Conservation (phyloP, 2,888 invertebrate species). For the Callimorpha dominula region DNA sequence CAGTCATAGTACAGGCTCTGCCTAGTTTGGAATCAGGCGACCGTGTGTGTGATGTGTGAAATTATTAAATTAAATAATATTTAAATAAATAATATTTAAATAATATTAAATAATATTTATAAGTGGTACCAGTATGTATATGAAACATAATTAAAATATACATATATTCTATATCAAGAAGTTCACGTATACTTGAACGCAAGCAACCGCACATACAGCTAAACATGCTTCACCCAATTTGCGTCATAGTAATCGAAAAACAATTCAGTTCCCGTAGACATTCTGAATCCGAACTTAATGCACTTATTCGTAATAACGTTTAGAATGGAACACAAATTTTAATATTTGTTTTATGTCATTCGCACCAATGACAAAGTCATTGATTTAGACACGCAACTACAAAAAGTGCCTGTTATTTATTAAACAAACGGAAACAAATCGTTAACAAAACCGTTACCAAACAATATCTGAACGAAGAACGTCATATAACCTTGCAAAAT, state of each 20-base stretch:
- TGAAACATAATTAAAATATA: too few species aligned
- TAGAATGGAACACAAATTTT: background rate
- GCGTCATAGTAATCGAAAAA: background rate
- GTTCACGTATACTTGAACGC: too few species aligned
- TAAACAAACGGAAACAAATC: slow-evolving; percentile 40
- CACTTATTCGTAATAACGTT: background rate
- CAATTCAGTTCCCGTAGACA: background rate
- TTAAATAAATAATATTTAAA: too few species aligned
- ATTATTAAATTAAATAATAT: too few species aligned
- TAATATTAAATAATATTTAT: too few species aligned
- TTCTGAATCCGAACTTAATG: background rate
- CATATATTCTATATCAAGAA: too few species aligned
- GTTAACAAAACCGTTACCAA: slow-evolving; percentile 27
- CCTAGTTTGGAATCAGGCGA: too few species aligned
- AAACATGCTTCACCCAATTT: background rate
- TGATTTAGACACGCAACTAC: slow-evolving; percentile 22
- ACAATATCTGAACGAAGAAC: slow-evolving; percentile 18
- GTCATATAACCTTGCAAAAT: slow-evolving; percentile 28
- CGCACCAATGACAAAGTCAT: background rate
- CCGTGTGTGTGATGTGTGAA: too few species aligned
- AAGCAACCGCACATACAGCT: background rate
- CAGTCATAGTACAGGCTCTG: too few species aligned
- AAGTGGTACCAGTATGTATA: too few species aligned
- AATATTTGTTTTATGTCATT: background rate
- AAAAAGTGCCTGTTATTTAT: slow-evolving; percentile 14